Evolutionary conservation across 2,797 vertebrate genomes (phyloP).

Genomic region (Muscicapa striata): DNA sequence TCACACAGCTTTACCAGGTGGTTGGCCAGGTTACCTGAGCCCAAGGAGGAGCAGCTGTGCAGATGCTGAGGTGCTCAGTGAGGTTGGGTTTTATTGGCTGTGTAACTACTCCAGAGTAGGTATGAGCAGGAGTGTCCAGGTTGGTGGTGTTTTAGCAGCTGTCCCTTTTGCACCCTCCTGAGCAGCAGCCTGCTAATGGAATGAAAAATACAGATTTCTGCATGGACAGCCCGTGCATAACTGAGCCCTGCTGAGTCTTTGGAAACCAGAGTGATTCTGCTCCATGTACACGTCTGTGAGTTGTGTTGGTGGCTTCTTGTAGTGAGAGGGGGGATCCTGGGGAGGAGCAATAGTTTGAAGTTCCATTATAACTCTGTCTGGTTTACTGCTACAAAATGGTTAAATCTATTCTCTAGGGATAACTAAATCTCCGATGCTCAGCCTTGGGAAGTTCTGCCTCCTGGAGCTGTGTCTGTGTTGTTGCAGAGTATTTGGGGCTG

Average conservation of each 20-base stretch:
- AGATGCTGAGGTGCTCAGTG: not conserved
- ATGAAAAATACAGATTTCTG: not conserved
- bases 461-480: not conserved
- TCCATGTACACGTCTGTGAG: not conserved
- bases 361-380: not conserved
- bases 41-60: accelerated
- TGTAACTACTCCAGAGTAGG: not conserved
- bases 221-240: not conserved
- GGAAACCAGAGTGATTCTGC: not conserved
- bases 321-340: not conserved
- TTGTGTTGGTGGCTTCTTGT: not conserved
- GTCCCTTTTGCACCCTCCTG: not conserved
- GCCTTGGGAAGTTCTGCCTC: not conserved
- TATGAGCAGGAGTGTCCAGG: not conserved
- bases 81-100: not conserved
- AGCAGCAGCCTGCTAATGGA: not conserved
- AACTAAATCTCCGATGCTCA: not conserved
- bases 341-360: not conserved
- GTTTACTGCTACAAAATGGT: not conserved
- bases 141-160: not conserved
- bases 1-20: not conserved
- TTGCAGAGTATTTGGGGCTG: not conserved
- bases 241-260: not conserved
- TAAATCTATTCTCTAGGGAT: not conserved
- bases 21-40: not conserved